Conservation (phyloP, 2,797 vertebrate species). For the Spea hammondii region DNA sequence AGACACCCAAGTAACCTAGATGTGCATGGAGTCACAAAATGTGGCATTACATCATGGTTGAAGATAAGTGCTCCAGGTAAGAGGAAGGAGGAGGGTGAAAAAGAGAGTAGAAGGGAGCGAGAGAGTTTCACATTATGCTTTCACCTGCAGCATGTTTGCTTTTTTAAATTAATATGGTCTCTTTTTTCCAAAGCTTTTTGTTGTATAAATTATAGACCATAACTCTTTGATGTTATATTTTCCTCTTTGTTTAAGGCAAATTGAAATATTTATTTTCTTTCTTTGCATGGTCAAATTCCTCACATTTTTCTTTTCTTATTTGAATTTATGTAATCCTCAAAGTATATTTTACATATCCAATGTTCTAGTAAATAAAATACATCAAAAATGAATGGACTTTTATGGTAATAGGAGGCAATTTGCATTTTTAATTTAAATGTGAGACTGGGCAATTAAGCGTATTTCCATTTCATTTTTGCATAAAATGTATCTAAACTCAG, state of each 20-base stretch:
- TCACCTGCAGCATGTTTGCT: too few species aligned
- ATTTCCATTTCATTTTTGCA: not conserved
- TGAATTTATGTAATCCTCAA: conserved; percentile 9
- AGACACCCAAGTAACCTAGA: too few species aligned
- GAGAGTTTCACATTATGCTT: too few species aligned
- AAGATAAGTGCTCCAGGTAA: too few species aligned
- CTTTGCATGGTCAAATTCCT: not conserved
- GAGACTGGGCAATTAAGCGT: conserved; percentile 4
- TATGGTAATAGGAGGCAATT: conserved; percentile 7
- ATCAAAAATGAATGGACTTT: not conserved
- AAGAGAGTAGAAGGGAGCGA: too few species aligned
- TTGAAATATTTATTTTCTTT: too few species aligned
- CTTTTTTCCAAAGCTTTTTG: not conserved
- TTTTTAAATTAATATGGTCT: not conserved
- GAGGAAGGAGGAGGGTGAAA: too few species aligned
- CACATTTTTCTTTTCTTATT: not conserved
- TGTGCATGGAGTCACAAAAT: too few species aligned
- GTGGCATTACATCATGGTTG: too few species aligned
- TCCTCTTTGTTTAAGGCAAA: not conserved
- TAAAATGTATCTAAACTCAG: not conserved
- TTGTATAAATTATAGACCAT: conserved; percentile 6
- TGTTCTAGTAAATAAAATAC: not conserved
- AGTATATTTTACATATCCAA: not conserved
- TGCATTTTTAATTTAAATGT: conserved; percentile 14
- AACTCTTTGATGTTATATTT: conserved; percentile 16